Evolutionary conservation across 2,888 invertebrate genomes (phyloP).

Genomic region (Microctonus brassicae): DNA sequence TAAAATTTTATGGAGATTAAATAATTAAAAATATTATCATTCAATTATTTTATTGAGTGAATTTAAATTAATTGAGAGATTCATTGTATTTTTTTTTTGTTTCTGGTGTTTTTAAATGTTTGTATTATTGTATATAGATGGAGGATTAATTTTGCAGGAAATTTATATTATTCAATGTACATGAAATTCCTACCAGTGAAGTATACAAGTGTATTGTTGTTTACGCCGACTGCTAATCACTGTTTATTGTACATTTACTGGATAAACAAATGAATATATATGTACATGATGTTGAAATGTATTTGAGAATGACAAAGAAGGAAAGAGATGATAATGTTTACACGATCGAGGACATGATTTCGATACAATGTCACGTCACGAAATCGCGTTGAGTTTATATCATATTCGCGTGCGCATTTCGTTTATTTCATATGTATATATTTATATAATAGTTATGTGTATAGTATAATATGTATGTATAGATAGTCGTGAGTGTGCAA

Average conservation of each 20-base stretch:
- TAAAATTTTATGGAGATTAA: background rate
- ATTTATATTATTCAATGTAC: background rate
- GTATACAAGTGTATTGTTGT: constrained; percentile 45
- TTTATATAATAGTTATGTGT: no score
- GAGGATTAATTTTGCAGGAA: constrained; percentile 7
- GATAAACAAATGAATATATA: constrained; percentile 55
- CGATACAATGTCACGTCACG: constrained; percentile 53
- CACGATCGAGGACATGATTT: constrained; percentile 22
- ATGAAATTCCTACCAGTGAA: constrained; percentile 47
- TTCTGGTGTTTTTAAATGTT: no score
- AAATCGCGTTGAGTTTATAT: constrained; percentile 51
- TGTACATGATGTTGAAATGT: constrained; percentile 25
- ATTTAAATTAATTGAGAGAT: no score
- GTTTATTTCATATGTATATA: background rate
- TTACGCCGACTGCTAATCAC: constrained; percentile 45
- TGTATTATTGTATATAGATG: no score
- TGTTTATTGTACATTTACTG: constrained; percentile 62
- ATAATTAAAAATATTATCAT: no score
- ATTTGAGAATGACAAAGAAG: constrained; percentile 20
- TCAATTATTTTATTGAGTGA: no score
- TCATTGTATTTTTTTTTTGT: no score
- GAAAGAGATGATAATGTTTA: constrained; percentile 13
- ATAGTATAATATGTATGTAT: background rate
- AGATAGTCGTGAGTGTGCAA: constrained; percentile 42
- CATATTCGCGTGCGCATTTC: constrained; percentile 6